These are phyloP conservation scores for Sprattus sprattus DNA, from an alignment of 2,113 vertebrate genomes.

Conservation along the genomic window DNA sequence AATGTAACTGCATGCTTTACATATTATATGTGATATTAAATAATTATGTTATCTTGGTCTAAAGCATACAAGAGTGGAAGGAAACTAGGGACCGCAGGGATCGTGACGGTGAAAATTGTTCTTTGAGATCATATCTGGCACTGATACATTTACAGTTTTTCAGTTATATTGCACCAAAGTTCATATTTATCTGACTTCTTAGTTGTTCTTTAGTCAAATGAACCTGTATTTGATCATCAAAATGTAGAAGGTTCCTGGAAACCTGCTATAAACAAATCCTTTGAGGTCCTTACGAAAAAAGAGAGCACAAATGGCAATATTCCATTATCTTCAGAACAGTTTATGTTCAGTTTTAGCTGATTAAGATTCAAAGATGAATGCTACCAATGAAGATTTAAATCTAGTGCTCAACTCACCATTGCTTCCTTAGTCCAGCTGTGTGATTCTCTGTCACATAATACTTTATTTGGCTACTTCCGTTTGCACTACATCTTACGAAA, in stretches of 20 bases:
- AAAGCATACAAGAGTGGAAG: not conserved
- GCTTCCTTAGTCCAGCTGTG: not conserved
- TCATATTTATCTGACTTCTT: not conserved
- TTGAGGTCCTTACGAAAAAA: not conserved
- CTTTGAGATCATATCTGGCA: not conserved
- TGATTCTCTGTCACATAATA: not conserved
- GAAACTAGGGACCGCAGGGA: not conserved
- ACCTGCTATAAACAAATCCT: not conserved
- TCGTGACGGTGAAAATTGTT: not conserved
- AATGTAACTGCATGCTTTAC: conserved; percentile 5
- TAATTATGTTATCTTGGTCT: not conserved
- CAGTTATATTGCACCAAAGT: not conserved
- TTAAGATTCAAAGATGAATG: not conserved
- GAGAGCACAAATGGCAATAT: not conserved
- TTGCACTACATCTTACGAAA: not conserved
- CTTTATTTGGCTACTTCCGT: not conserved
- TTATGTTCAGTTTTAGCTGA: not conserved
- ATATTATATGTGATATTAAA: not conserved
- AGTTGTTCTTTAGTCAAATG: not conserved
- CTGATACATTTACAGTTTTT: not conserved
- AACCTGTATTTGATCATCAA: not conserved
- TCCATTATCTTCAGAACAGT: not conserved
- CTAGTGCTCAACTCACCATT: not conserved
- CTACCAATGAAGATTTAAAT: not conserved
- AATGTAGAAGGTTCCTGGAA: not conserved